Evolutionary conservation across 2,797 vertebrate species (phyloP).

Genomic region (Hafferia zeledoni): DNA sequence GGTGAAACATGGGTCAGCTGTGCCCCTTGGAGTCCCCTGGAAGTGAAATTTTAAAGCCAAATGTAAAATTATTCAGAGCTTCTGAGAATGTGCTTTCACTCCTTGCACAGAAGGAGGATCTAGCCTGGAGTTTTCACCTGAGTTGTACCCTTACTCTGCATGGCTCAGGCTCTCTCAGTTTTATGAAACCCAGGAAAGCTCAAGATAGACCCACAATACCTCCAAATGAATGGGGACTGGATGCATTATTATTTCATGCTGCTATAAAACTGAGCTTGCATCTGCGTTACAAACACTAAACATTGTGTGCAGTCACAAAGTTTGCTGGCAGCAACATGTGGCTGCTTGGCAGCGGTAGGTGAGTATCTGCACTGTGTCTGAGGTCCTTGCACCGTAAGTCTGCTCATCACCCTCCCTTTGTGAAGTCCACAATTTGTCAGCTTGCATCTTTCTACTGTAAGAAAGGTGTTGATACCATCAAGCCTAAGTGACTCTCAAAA

Average conservation of each 20-base stretch:
- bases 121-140: neutral
- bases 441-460: neutral
- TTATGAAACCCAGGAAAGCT: neutral
- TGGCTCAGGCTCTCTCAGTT: neutral
- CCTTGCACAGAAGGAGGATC: neutral
- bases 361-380: rapidly evolving
- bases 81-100: neutral
- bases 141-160: neutral
- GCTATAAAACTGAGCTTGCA: neutral
- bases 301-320: neutral
- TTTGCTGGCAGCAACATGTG: neutral
- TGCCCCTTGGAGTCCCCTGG: neutral
- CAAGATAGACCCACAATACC: neutral
- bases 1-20: neutral
- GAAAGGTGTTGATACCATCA: neutral
- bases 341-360: neutral
- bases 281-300: neutral
- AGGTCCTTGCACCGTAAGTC: neutral
- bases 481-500: neutral
- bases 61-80: neutral
- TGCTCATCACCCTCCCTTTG: neutral
- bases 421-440: neutral
- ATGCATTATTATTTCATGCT: neutral
- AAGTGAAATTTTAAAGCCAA: neutral
- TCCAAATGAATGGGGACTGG: neutral